Conservation (phyloP, 37 sponge, comb jelly and placozoan species). For the Bolinopsis microptera region DNA sequence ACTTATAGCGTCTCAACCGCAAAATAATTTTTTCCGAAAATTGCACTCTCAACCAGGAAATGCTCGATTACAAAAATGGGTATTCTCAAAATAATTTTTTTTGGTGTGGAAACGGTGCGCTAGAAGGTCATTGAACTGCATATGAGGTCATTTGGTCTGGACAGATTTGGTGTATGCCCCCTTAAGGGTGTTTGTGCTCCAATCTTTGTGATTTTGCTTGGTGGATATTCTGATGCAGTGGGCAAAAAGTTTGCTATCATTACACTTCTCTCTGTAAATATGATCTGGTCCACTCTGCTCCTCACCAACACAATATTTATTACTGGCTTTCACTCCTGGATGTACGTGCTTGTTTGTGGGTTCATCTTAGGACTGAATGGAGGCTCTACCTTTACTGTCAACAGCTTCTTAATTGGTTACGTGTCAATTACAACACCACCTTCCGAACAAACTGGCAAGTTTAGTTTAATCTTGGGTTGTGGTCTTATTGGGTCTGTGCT, state of each 20-base stretch:
- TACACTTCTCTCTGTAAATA: neutral
- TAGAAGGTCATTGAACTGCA: no score
- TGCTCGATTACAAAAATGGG: no score
- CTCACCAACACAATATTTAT: neutral
- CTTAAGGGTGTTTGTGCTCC: constrained; percentile 10
- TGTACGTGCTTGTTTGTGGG: neutral
- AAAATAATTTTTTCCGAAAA: no score
- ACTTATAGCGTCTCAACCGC: no score
- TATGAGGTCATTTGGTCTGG: no score
- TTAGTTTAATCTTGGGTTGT: neutral
- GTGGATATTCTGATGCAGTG: neutral
- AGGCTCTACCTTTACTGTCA: neutral
- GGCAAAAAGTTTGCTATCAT: neutral
- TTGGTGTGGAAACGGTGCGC: no score
- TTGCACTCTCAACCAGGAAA: no score
- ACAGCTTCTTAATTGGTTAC: neutral
- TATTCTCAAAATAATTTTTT: no score
- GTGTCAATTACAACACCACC: neutral
- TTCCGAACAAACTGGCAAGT: neutral
- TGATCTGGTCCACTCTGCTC: neutral
- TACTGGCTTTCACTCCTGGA: neutral
- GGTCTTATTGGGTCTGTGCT: neutral
- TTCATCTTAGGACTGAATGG: neutral
- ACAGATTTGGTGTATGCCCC: no score
- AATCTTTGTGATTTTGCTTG: neutral